These are phyloP conservation scores for Sinopyrophorus schimmeli DNA, from an alignment of 2,888 invertebrate genomes.

Conservation along the genomic window DNA sequence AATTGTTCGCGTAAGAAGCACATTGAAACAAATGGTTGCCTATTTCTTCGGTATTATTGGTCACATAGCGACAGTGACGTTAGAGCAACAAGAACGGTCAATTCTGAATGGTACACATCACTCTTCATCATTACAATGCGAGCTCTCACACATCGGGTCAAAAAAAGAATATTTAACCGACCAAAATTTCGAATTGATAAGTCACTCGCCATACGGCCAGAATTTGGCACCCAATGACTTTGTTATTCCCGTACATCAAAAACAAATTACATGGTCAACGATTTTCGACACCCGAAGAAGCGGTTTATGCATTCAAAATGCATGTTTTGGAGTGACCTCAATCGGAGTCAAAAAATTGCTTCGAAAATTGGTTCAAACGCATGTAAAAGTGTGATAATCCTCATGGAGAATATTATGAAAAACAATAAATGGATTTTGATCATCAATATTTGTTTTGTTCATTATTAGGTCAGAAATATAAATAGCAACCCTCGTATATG, in stretches of 20 bases:
- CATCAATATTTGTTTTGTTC: constrained; percentile 8
- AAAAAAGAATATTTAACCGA: too few relatives aligned
- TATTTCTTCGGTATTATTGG: constrained; percentile 36
- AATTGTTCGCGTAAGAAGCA: constrained; percentile 36
- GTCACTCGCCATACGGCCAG: too few relatives aligned
- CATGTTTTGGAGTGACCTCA: constrained; percentile 35
- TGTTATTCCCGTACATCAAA: constrained; percentile 35
- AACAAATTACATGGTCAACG: constrained; percentile 36
- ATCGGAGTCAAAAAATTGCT: constrained; percentile 35
- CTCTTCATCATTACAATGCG: constrained; percentile 33
- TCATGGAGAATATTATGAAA: constrained; percentile 30
- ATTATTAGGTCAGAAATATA: constrained; percentile 18
- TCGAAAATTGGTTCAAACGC: constrained; percentile 37
- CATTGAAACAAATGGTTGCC: constrained; percentile 42
- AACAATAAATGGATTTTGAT: constrained; percentile 12
- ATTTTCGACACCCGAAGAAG: constrained; percentile 37
- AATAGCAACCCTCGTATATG: constrained; percentile 14
- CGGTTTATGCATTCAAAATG: constrained; percentile 36
- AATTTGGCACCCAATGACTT: constrained; percentile 38
- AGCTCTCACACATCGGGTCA: constrained; percentile 23
- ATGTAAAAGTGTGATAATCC: constrained; percentile 39
- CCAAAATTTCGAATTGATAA: constrained; percentile 14
- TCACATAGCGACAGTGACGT: constrained; percentile 32
- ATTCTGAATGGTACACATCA: constrained; percentile 39
- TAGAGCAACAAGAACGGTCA: constrained; percentile 32